Conservation (phyloP, 2,113 vertebrate species). For the Circaetus gallicus region DNA sequence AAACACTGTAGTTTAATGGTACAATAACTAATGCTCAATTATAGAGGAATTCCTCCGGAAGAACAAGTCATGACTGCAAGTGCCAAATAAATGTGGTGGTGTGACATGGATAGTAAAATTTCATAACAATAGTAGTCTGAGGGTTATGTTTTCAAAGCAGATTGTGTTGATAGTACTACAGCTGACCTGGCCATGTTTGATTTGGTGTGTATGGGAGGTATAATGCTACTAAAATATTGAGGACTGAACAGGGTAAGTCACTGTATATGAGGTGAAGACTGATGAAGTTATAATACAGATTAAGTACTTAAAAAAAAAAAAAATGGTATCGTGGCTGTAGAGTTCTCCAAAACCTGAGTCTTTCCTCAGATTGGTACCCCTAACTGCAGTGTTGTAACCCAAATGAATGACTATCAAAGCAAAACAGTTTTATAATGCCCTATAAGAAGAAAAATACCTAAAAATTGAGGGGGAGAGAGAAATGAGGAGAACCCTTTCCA, state of each 20-base stretch:
- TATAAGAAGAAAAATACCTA: background rate
- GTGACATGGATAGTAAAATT: constrained; percentile 72
- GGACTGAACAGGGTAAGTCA: background rate
- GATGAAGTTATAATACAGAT: background rate
- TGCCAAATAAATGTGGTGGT: constrained; percentile 72
- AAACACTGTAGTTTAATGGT: constrained; percentile 68
- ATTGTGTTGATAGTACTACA: background rate
- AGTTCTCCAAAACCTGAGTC: background rate
- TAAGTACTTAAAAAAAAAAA: background rate
- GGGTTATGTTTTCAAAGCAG: constrained; percentile 45
- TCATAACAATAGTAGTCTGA: constrained; percentile 71
- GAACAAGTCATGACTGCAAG: constrained; percentile 65
- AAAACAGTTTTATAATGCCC: background rate
- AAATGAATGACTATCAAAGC: background rate
- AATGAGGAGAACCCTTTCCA: background rate
- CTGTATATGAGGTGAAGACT: background rate
- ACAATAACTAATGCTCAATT: constrained; percentile 71
- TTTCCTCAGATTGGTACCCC: background rate
- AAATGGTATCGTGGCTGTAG: background rate
- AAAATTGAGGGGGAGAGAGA: background rate
- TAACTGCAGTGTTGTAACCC: background rate
- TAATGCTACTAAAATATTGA: background rate
- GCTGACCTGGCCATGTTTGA: background rate
- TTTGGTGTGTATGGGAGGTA: background rate
- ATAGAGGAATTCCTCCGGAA: constrained; percentile 73